phyloP scores from a whole-genome alignment of 2,797 vertebrate species.

The Chrysocyon brachyurus region DNA sequence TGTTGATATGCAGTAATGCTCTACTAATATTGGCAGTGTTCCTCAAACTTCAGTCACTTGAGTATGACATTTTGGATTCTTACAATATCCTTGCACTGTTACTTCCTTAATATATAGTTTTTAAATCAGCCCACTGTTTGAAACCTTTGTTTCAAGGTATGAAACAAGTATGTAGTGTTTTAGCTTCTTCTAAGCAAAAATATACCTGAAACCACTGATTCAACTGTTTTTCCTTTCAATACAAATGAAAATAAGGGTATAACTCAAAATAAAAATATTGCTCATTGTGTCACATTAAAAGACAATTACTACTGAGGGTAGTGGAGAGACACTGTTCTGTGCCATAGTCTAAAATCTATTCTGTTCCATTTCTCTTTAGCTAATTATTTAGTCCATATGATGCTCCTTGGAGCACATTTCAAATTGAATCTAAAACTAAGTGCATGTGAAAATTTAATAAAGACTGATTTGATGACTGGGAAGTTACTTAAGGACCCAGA shows the following conservation, averaged over 20 bases:
- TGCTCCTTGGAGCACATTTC: conserved; percentile 75
- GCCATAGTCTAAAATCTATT: conserved; percentile 42
- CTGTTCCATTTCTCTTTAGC: conserved; percentile 36
- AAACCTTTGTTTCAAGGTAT: background rate
- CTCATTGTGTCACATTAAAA: conserved; percentile 32
- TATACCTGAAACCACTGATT: background rate
- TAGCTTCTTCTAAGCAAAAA: conserved; percentile 52
- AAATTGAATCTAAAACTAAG: conserved; percentile 79
- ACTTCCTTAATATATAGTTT: background rate
- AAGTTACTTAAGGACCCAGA: conserved; percentile 69
- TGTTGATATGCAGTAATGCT: background rate
- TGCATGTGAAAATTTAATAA: conserved; percentile 82
- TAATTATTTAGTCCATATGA: conserved; percentile 68
- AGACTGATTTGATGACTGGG: conserved; percentile 72
- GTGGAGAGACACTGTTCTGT: background rate
- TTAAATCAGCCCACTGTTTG: background rate
- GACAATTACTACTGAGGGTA: background rate
- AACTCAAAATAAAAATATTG: conserved; percentile 16
- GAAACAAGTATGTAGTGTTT: background rate
- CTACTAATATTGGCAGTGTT: background rate
- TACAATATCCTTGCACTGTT: background rate
- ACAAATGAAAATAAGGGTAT: conserved; percentile 55
- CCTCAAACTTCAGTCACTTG: background rate
- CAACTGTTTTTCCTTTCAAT: conserved; percentile 34
- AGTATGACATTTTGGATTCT: background rate